Evolutionary conservation across 1,140 invertebrate genomes (phyloP).

Genomic region (Whitmania pigra): DNA sequence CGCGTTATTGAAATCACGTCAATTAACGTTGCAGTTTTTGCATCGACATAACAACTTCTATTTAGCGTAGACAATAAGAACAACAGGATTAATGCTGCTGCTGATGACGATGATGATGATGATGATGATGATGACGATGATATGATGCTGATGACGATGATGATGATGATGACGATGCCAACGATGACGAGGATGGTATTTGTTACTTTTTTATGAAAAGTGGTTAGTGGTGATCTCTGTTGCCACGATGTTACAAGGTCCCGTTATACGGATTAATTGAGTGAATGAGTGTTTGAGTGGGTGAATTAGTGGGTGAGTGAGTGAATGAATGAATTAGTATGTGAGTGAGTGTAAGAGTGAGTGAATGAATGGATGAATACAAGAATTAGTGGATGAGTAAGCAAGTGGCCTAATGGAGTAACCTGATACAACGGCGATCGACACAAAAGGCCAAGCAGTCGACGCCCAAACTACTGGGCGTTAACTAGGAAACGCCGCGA

Average conservation of each 20-base stretch:
- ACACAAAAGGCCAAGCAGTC: neutral
- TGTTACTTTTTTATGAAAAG: neutral
- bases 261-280: neutral
- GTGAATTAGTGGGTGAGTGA: neutral
- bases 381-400: neutral
- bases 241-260: neutral
- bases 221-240: neutral
- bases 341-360: neutral
- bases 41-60: no score
- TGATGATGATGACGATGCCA: constrained; percentile 3
- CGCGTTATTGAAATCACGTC: neutral
- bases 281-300: neutral
- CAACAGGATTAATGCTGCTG: neutral
- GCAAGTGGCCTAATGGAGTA: neutral
- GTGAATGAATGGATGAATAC: neutral
- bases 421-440: neutral
- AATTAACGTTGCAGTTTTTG: neutral
- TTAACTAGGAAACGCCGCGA: neutral
- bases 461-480: no score
- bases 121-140: neutral
- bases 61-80: neutral
- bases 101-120: neutral
- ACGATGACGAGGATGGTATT: neutral
- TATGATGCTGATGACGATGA: neutral
- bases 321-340: no score